Percentiles rank a stretch among this genome's conserved stretches.
Evolutionary conservation across 2,113 vertebrate species (phyloP).

Genomic region (Carassius carassius): DNA sequence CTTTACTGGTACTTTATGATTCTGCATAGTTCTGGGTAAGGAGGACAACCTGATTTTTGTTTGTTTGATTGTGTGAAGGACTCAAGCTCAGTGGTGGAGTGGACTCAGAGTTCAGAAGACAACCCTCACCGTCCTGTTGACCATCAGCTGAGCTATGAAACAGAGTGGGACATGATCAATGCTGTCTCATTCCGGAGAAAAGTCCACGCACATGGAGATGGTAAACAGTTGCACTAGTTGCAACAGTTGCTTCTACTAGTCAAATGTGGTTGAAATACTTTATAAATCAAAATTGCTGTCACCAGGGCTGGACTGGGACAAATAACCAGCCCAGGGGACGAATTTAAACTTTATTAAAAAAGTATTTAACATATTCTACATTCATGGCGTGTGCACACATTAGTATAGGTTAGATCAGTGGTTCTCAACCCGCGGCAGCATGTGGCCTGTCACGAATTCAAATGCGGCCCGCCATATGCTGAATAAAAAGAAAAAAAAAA

Average conservation of each 20-base stretch:
- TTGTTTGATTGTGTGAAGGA: slow-evolving; percentile 74
- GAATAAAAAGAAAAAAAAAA: too few relatives aligned
- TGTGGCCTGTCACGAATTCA: too few relatives aligned
- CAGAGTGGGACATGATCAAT: slow-evolving; percentile 97
- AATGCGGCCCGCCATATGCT: too few relatives aligned
- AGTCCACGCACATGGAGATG: slow-evolving; percentile 80
- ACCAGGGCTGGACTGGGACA: too few relatives aligned
- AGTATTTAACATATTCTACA: too few relatives aligned
- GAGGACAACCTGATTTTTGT: neutral
- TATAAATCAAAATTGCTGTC: neutral
- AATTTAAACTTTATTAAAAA: too few relatives aligned
- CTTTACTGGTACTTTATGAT: neutral
- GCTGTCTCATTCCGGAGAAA: slow-evolving; percentile 91
- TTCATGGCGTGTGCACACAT: too few relatives aligned
- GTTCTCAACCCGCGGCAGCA: too few relatives aligned
- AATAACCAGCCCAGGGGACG: too few relatives aligned
- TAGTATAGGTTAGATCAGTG: too few relatives aligned
- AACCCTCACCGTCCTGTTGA: slow-evolving; percentile 74
- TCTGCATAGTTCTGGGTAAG: neutral
- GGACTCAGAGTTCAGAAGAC: slow-evolving; percentile 83
- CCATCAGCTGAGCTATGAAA: slow-evolving; percentile 86
- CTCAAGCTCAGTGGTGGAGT: slow-evolving; percentile 94
- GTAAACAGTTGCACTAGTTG: slow-evolving; percentile 71
- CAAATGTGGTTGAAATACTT: neutral
- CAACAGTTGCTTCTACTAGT: neutral